phyloP scores from a whole-genome alignment of 2,113 vertebrate genomes.

The Mesembrinibis cayennensis region DNA sequence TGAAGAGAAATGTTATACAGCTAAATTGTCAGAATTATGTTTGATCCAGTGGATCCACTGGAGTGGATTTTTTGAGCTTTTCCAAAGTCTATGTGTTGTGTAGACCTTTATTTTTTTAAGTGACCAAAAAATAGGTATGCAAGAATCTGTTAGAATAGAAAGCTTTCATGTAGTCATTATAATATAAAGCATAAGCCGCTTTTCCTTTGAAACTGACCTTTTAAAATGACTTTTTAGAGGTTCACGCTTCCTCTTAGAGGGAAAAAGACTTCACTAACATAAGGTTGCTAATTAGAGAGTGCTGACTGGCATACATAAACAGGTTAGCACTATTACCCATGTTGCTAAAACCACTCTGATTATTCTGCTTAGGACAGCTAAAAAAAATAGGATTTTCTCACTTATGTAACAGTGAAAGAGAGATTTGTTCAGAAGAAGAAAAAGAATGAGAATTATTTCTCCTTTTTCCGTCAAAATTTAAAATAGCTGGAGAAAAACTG shows the following conservation, averaged over 20 bases:
- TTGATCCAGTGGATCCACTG: neutral
- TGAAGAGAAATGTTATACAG: neutral
- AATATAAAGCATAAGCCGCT: neutral
- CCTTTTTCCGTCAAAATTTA: neutral
- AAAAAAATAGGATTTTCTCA: neutral
- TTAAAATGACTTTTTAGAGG: slow-evolving; percentile 11
- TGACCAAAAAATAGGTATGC: neutral
- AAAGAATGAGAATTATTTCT: neutral
- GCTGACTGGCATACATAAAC: neutral
- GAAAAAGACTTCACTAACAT: neutral
- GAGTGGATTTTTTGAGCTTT: neutral
- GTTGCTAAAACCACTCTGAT: neutral
- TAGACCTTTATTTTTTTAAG: neutral
- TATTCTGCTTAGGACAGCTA: neutral
- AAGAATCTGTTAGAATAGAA: neutral
- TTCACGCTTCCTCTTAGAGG: neutral
- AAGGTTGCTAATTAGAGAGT: slow-evolving; percentile 8
- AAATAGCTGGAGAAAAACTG: neutral
- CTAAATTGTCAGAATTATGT: neutral
- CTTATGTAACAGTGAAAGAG: neutral
- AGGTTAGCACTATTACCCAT: neutral
- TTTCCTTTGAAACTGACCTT: slow-evolving; percentile 17
- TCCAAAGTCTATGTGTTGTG: neutral
- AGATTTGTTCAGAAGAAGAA: neutral
- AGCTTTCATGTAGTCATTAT: neutral